A percentile compares a stretch with the other conserved stretches of the same genome.
These are phyloP conservation scores for Pristionchus exspectatus DNA, from an alignment of 2,888 invertebrate genomes.

Conservation along the genomic window DNA sequence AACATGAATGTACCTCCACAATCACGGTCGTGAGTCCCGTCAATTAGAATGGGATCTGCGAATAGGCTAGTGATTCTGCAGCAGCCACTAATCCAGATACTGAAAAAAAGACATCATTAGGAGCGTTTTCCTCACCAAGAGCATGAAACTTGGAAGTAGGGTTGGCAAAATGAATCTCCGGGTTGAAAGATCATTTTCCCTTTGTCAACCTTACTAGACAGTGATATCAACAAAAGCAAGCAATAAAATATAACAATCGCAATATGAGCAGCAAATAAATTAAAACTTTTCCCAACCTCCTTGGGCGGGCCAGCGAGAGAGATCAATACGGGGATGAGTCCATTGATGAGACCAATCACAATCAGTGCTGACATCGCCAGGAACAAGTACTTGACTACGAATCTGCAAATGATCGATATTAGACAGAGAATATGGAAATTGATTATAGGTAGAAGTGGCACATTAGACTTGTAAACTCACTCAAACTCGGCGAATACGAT, in stretches of 20 bases:
- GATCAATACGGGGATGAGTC: too few species aligned
- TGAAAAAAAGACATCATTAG: neutral
- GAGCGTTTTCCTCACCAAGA: slow-evolving; percentile 22
- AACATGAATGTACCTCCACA: slow-evolving; percentile 63
- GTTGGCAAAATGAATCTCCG: too few species aligned
- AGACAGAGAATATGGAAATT: too few species aligned
- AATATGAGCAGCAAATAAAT: too few species aligned
- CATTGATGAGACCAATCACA: slow-evolving; percentile 90
- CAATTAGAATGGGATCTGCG: slow-evolving; percentile 92
- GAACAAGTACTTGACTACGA: slow-evolving; percentile 88
- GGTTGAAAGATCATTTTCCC: too few species aligned
- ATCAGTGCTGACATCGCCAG: slow-evolving; percentile 89
- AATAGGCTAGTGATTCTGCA: slow-evolving; percentile 73
- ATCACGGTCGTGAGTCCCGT: slow-evolving; percentile 75
- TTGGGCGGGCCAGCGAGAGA: too few species aligned
- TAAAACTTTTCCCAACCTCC: too few species aligned
- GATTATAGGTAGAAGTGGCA: too few species aligned
- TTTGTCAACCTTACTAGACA: too few species aligned
- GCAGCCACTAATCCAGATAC: slow-evolving; percentile 70
- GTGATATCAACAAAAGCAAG: too few species aligned
- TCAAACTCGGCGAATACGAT: slow-evolving; percentile 94
- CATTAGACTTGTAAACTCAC: slow-evolving; percentile 81
- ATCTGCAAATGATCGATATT: slow-evolving; percentile 62
- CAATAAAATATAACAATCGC: too few species aligned
- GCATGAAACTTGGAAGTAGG: too few species aligned